A percentile compares a stretch with the other conserved stretches of the same genome.
These are phyloP conservation scores for Mustelus asterias DNA, from an alignment of 2,113 vertebrate species.

Conservation along the genomic window DNA sequence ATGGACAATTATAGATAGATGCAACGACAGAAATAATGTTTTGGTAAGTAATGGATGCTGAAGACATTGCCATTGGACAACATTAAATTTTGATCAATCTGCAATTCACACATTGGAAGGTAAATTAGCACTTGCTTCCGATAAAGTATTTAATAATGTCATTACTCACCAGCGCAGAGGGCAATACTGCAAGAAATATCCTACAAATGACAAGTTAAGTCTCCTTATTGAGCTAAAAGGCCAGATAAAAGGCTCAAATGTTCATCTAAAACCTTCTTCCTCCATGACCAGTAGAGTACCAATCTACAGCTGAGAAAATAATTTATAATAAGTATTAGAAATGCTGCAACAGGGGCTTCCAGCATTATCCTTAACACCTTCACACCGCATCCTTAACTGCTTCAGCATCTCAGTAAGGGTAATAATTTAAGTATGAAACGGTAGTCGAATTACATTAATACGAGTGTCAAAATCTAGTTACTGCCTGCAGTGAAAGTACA, in stretches of 20 bases:
- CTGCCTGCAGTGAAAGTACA: neutral
- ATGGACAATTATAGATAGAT: neutral
- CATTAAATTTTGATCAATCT: neutral
- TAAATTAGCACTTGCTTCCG: neutral
- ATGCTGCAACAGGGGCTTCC: neutral
- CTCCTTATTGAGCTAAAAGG: neutral
- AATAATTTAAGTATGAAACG: neutral
- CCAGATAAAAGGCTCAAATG: neutral
- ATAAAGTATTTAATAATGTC: neutral
- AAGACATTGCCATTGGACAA: neutral
- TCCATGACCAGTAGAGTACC: neutral
- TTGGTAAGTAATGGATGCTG: neutral
- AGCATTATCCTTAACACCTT: neutral
- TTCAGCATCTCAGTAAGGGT: neutral
- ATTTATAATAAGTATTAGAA: neutral
- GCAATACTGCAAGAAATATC: neutral
- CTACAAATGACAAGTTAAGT: neutral
- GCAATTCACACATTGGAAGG: neutral
- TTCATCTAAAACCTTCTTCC: neutral
- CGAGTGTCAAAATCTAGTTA: neutral
- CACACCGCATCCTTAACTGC: neutral
- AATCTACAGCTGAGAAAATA: neutral
- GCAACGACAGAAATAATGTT: neutral
- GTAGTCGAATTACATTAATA: neutral
- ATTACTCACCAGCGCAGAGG: neutral